These are phyloP conservation scores for Heterohyrax brucei DNA, from an alignment of 2,797 vertebrate genomes.

Conservation along the genomic window DNA sequence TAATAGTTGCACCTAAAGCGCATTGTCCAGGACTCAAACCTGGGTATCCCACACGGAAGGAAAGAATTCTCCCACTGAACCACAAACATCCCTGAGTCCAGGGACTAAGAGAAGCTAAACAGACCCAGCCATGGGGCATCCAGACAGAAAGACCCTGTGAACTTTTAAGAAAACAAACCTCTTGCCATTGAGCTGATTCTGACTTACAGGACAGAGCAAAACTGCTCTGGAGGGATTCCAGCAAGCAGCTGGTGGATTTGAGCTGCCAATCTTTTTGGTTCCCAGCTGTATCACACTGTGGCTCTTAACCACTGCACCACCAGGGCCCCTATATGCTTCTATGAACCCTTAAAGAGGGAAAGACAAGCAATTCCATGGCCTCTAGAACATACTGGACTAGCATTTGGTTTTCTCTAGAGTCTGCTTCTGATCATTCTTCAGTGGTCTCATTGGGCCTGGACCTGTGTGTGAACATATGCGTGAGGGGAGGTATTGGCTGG, in stretches of 20 bases:
- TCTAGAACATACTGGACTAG: neutral
- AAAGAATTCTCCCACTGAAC: too few relatives aligned
- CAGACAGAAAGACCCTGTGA: neutral
- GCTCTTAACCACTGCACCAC: too few relatives aligned
- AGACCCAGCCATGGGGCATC: accelerated
- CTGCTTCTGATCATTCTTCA: neutral
- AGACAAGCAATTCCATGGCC: neutral
- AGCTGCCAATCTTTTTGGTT: too few relatives aligned
- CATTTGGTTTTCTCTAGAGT: neutral
- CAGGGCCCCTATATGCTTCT: neutral
- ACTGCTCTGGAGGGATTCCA: too few relatives aligned
- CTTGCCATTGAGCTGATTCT: too few relatives aligned
- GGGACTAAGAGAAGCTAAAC: neutral
- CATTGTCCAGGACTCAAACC: too few relatives aligned
- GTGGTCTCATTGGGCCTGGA: neutral
- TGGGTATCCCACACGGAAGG: neutral
- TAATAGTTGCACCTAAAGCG: too few relatives aligned
- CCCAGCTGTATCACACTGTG: too few relatives aligned
- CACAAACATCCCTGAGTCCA: too few relatives aligned
- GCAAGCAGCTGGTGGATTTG: too few relatives aligned
- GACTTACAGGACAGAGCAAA: too few relatives aligned
- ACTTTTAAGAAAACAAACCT: too few relatives aligned
- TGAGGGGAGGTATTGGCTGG: accelerated
- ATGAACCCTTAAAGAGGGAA: neutral
- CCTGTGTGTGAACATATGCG: neutral